phyloP scores from a whole-genome alignment of 2,797 vertebrate genomes.

The Poecilia gillii region DNA sequence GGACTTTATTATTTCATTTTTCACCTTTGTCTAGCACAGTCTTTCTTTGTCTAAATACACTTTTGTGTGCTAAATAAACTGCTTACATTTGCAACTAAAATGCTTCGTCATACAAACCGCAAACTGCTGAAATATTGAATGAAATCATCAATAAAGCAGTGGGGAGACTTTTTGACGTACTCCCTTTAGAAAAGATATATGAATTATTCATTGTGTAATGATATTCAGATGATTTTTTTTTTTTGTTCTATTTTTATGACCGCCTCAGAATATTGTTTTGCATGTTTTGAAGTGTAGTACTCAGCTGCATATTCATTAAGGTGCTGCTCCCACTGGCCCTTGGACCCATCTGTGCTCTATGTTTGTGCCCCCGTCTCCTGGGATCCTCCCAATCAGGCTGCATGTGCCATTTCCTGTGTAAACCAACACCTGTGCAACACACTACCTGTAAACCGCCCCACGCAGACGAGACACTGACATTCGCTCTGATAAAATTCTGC shows the following conservation, averaged over 20 bases:
- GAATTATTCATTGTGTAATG: conserved; percentile 78
- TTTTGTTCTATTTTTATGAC: conserved; percentile 71
- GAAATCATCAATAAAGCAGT: conserved; percentile 74
- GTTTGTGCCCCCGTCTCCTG: conserved; percentile 76
- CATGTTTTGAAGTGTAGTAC: conserved; percentile 81
- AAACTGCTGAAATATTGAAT: conserved; percentile 72
- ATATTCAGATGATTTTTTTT: conserved; percentile 80
- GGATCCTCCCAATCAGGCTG: conserved; percentile 79
- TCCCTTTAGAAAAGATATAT: conserved; percentile 76
- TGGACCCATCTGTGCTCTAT: conserved; percentile 83
- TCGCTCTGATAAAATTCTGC: conserved; percentile 72
- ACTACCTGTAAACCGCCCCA: conserved; percentile 80
- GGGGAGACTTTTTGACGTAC: conserved; percentile 67
- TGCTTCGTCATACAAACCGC: conserved; percentile 74
- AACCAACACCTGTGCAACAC: conserved; percentile 83
- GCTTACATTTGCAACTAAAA: conserved; percentile 80
- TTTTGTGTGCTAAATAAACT: conserved; percentile 51
- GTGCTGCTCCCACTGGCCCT: conserved; percentile 82
- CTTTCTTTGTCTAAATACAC: conserved; percentile 7
- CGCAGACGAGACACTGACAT: conserved; percentile 73
- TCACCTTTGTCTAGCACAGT: background rate
- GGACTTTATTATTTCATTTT: conserved; percentile 28
- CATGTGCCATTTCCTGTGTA: conserved; percentile 82
- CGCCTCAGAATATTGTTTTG: conserved; percentile 79
- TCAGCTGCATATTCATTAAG: conserved; percentile 85